phyloP scores from a whole-genome alignment of 2,797 vertebrate species.

The Thamnophis elegans region DNA sequence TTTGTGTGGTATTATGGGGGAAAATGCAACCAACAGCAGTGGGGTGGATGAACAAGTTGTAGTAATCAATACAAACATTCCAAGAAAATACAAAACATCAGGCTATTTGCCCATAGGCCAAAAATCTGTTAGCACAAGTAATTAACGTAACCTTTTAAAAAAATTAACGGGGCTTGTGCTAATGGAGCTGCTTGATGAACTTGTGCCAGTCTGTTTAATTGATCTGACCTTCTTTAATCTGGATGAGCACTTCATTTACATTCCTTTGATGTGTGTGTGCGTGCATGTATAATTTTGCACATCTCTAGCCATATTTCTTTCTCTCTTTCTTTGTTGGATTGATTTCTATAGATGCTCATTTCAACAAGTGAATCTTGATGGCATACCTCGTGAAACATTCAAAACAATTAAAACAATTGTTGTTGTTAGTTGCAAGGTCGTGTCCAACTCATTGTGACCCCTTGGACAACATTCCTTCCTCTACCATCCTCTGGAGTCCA shows the following conservation, averaged over 20 bases:
- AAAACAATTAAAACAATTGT: neutral
- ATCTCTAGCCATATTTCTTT: neutral
- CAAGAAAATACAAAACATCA: slow-evolving; percentile 5
- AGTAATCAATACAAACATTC: neutral
- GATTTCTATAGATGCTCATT: neutral
- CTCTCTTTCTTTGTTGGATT: neutral
- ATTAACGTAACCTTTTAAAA: neutral
- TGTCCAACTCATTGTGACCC: too few relatives aligned
- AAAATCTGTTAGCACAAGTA: neutral
- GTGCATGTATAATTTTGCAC: neutral
- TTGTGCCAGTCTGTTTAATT: neutral
- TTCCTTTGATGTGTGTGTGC: neutral
- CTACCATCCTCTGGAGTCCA: too few relatives aligned
- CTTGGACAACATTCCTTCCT: too few relatives aligned
- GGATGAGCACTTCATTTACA: neutral
- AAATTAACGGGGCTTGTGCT: neutral
- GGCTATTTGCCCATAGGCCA: neutral
- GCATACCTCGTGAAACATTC: neutral
- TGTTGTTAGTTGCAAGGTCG: too few relatives aligned
- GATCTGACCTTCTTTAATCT: slow-evolving; percentile 1
- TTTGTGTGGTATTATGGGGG: neutral
- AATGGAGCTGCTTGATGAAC: neutral
- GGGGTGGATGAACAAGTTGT: neutral
- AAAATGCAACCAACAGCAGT: neutral
- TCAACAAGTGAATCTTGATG: neutral